Evolutionary conservation across 2,797 vertebrate genomes (phyloP).

Genomic region (Dipus sagitta): DNA sequence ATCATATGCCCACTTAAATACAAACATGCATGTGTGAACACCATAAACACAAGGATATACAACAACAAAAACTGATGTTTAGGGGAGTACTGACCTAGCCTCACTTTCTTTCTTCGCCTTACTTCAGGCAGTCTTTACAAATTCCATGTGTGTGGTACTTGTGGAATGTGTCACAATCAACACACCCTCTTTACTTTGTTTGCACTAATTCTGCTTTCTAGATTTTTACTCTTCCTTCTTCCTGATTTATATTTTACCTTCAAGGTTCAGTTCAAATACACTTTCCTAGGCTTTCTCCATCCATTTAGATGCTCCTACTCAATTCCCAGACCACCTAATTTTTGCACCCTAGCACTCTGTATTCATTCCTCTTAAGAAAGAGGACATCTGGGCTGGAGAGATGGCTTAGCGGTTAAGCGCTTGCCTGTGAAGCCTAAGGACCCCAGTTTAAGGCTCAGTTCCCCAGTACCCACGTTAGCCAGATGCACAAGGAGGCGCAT

Average conservation of each 20-base stretch:
- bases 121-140: neutral
- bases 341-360: neutral
- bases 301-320: neutral
- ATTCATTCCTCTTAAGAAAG: slow-evolving; percentile 23
- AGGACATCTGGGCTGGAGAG: too few relatives aligned
- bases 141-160: neutral
- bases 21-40: too few relatives aligned
- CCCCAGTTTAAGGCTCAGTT: too few relatives aligned
- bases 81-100: neutral
- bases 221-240: neutral
- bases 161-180: neutral
- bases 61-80: neutral
- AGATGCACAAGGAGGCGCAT: too few relatives aligned
- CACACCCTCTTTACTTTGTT: neutral
- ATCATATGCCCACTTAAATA: too few relatives aligned
- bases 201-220: neutral
- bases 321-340: neutral
- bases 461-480: too few relatives aligned
- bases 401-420: too few relatives aligned
- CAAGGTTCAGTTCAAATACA: neutral
- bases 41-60: too few relatives aligned
- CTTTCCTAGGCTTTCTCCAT: neutral
- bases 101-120: neutral
- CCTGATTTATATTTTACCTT: neutral
- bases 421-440: too few relatives aligned